Evolutionary conservation across 2,797 vertebrate genomes (phyloP), one percentile per base, ranked within the genome.

Genomic region (Lophura swinhoii): DNA sequence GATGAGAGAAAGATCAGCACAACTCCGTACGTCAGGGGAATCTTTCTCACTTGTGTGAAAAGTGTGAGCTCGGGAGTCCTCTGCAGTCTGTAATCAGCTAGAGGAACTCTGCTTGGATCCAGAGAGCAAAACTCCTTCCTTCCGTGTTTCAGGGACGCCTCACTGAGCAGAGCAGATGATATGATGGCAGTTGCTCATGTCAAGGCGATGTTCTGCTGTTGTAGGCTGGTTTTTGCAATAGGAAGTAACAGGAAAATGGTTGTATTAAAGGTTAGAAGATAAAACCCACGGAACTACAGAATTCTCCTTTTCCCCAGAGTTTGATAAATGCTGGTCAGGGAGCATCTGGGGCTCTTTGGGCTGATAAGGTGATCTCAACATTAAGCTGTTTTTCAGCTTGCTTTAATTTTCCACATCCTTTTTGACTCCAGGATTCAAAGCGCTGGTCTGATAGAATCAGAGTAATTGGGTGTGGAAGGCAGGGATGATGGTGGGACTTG

Each of bases 381-480:
- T 13, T 6, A 39, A n/a, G 33, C 15, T 6, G 6, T 8, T 63
- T 75, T 12, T 14, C 43, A 33, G 6, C 4, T 37, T 48, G 28
- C 35, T 23, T 3, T 10, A 12, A 14, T n/a, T 70, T 51, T 53
- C 7, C 4, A 1, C 14, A 14, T n/a, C n/a, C 23, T 51, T 41
- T 44, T 12, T 37, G 58, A 23, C n/a, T 70, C 12, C 6, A 26
- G 35, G 58, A 41, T 33, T 33, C 33, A 33, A 33, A 33, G 33
- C 71, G 20, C 12, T 43, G 67, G 7, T 64, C 10, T 23, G 5
- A 33, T 26, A 48, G 39, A 26, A 26, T 29, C 29, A 23, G 48
- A 41, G 26, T 12, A 35, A 12, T 23, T 1, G 29, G 14, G 9
- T 6, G 4, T 35, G 5, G 7, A 14, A 20, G 23, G 13, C 1